Evolutionary conservation across 2,797 vertebrate species (phyloP), one percentile per base, ranked within the genome.

Genomic region (Bryconaethiops microstoma): DNA sequence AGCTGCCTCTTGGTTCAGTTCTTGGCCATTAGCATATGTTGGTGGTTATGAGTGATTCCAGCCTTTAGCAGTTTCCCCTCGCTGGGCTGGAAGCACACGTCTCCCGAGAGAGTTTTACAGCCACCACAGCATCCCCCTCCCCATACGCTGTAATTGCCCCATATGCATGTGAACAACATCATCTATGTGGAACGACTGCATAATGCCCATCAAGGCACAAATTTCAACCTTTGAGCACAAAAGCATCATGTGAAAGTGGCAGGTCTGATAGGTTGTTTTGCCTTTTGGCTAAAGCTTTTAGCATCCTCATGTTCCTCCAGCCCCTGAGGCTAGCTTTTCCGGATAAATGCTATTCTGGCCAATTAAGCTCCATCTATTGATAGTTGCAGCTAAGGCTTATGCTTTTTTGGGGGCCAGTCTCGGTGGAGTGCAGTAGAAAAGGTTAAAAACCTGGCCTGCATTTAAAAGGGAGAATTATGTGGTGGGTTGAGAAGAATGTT

Each of bases 341-440:
- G 79, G 48, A 70, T 77, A 83, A 84, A 76, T n/a, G 62, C 62
- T 76, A 75, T 80, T 68, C 77, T 50, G 10, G 40, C 39, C 69
- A 84, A 81, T 85, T 84, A 78, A 80, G 65, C 70, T 60, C 55
- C 29, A 78, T 82, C 45, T 21, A 72, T 77, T 77, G 59, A 45
- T 50, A 80, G 23, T n/a, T 7, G 63, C 19, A 65, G 76, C 62
- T 74, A 45, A 72, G 59, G 77, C 65, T 8, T 69, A 52, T 55
- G 54, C 35, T 69, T 78, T 84, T 48, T 86, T 77, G 74, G 21
- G 48, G 48, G 59, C 13, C 19, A 3, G 45, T 67, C 68, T 67
- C 23, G 1, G 54, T 29, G 17, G 76, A 74, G 14, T 42, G 40
- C 29, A 13, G 9, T 19, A 55, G 39, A 59, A 84, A 84, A 82